Evolutionary conservation across 2,113 vertebrate genomes (phyloP), one percentile per base, ranked within the genome.

Genomic region (Rhinolophus sinicus): DNA sequence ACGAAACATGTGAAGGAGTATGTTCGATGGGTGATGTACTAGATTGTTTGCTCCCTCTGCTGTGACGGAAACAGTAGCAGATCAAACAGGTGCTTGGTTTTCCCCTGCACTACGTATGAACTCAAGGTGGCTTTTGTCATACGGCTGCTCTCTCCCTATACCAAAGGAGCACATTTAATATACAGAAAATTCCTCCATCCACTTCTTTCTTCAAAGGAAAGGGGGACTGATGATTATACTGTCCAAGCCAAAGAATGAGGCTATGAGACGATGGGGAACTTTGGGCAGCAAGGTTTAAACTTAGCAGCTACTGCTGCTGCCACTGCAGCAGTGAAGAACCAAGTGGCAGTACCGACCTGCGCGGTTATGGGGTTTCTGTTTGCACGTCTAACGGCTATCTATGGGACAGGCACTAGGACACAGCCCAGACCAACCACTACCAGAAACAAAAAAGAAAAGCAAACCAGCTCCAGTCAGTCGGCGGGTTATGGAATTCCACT

Each of bases 21-120:
- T 54, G 99, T 99, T 90, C 99, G 99, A 73, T 99, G 99, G 99
- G 99, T 99, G 99, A 99, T 99, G 99, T 99, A 99, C 97, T 99
- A 99, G 99, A 99, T 99, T 93, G 44, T 99, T 99, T 98, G 99
- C 99, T 62, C 99, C 99, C 93, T 99, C 99, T 90, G 99, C 99
- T 4, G 99, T 99, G 56, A 98, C 98, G 90, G 99, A 99, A 99
- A 99, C 99, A 7, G 64, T 99, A 98, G 98, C 99, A 54, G 99
- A 99, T 98, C 98, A 99, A 18, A 99, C 99, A 52, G 92, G 99
- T 67, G 99, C 99, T 80, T 99, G 99, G 99, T 99, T 99, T 99
- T 98, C 99, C 99, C 30, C 98, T 99, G 77, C 99, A 99, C 98
- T 99, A 44, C 7, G 40, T 44, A 99, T 70, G 99, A 99, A 97